Base-by-base conservation (phyloP, 2,888 invertebrate species). In the Platycheirus rosarum region DNA sequence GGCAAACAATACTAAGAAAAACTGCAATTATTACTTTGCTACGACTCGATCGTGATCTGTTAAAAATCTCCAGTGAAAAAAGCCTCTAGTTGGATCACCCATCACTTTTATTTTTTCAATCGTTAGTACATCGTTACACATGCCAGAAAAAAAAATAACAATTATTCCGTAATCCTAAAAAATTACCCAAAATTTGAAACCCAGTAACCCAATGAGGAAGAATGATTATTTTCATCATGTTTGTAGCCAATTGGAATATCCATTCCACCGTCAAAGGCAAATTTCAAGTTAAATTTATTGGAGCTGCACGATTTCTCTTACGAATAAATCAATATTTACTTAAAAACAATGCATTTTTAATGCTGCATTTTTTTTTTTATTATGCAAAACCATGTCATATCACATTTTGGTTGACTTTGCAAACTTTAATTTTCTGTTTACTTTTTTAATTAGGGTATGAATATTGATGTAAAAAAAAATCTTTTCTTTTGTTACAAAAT, bases 271-370 rank as follows among this genome's bases (percentile, higher is more conserved):
- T 13, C 29, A 26, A n/a, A n/a, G n/a, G n/a, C n/a, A 44, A 18
- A 55, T 44, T 13, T 55, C 14, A 18, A 4, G n/a, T 4, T 46
- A 11, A 9, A 57, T 66, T 49, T 66, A 66, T 68, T 68, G 51
- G 37, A 44, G 29, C 69, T 35, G 62, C 69, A 69, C 69, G 62
- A 69, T 55, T 53, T 40, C 23, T 68, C n/a, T 1, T 44, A 75
- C 53, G 75, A 68, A 62, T 75, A 69, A 69, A 69, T 70, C 62
- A 76, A 76, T 76, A 69, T 76, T 76, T 76, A 49, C 32, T 60
- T 20, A 53, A n/a, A n/a, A n/a, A 37, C 26, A 75, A 62, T 75
- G 60, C 68, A 60, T 46, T 55, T 68, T 3, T 46, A 40, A 23
- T 40, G 14, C 4, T 57, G 14, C 32, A 63, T 18, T 23, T 13